Percentiles rank a stretch among this genome's conserved stretches.
Conservation (phyloP, 2,797 vertebrate species). For the Brachyrhaphis roseni region DNA sequence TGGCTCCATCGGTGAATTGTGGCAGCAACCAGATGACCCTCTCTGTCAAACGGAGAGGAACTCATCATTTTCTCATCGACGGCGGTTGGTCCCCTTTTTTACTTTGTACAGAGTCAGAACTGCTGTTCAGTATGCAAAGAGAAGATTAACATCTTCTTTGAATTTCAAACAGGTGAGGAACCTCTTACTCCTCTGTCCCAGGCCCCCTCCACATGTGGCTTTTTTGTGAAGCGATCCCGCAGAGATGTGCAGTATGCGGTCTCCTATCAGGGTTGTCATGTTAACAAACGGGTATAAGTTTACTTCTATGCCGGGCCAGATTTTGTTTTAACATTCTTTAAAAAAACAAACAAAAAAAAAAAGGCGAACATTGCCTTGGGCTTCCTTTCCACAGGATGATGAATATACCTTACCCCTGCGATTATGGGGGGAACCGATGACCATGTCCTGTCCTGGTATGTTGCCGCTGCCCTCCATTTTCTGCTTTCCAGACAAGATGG, state of each 20-base stretch:
- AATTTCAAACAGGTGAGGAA: slow-evolving; percentile 32
- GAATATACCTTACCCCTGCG: slow-evolving; percentile 46
- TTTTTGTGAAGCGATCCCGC: slow-evolving; percentile 50
- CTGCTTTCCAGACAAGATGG: slow-evolving; percentile 46
- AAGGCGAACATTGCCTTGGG: too few relatives aligned
- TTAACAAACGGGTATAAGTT: slow-evolving; percentile 41
- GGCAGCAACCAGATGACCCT: slow-evolving; percentile 30
- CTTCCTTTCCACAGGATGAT: slow-evolving; percentile 29
- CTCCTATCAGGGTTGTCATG: slow-evolving; percentile 55
- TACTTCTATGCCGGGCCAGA: neutral
- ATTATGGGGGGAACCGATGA: slow-evolving; percentile 45
- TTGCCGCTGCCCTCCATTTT: slow-evolving; percentile 24
- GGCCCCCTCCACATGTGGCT: slow-evolving; percentile 58
- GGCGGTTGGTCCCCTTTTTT: slow-evolving; percentile 27
- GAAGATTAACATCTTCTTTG: neutral
- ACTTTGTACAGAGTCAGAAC: neutral
- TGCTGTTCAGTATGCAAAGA: too few relatives aligned
- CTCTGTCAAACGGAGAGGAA: slow-evolving; percentile 23
- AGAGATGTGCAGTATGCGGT: slow-evolving; percentile 53
- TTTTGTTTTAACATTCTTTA: neutral
- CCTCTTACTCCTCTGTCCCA: slow-evolving; percentile 47
- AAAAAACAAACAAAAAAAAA: neutral
- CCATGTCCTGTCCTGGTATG: slow-evolving; percentile 44
- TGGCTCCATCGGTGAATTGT: slow-evolving; percentile 41
- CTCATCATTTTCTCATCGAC: slow-evolving; percentile 49